Percentiles rank a stretch among this genome's conserved stretches.
Conservation (phyloP, 2,113 vertebrate genomes). For the Saguinus midas region DNA sequence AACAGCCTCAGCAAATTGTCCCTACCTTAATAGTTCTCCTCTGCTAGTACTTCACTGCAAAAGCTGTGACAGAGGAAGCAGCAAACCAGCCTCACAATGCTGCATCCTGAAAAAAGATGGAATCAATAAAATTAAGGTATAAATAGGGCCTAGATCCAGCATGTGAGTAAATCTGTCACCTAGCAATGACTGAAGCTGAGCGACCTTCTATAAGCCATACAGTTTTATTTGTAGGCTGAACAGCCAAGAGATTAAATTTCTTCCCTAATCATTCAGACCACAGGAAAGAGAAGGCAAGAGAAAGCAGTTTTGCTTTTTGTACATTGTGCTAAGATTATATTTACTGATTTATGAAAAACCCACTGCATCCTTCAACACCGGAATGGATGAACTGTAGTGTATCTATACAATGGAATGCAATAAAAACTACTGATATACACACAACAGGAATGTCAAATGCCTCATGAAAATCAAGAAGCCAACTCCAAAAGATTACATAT, state of each 20-base stretch:
- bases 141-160: background rate
- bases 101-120: background rate
- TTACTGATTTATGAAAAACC: background rate
- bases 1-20: background rate
- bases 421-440: background rate
- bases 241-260: slow-evolving; percentile 6
- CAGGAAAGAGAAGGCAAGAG: background rate
- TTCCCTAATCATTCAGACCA: slow-evolving; percentile 19
- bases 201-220: background rate
- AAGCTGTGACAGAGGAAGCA: background rate
- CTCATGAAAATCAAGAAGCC: background rate
- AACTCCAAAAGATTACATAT: background rate
- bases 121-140: background rate
- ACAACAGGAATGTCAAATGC: background rate
- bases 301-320: background rate
- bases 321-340: background rate
- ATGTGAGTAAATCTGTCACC: background rate
- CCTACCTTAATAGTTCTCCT: background rate
- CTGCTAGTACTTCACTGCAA: background rate
- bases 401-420: background rate
- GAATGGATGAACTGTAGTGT: background rate
- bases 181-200: background rate
- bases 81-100: background rate
- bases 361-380: background rate
- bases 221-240: background rate